phyloP scores from a whole-genome alignment of 2,797 vertebrate genomes.

The Steatocranus sp. region DNA sequence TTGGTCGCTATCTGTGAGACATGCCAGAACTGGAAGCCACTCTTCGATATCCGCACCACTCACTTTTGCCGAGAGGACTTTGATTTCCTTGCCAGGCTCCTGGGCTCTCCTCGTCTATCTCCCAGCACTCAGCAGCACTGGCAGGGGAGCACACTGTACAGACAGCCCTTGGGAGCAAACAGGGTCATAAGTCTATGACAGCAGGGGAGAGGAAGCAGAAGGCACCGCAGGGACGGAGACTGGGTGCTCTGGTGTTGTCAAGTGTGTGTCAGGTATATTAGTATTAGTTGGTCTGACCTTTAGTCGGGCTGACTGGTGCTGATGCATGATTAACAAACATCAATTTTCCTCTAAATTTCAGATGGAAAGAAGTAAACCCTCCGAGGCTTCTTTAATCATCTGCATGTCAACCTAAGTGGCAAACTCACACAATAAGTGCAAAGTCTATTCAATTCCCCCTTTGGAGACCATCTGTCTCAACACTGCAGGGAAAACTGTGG shows the following conservation, averaged over 20 bases:
- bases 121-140: conserved; percentile 34
- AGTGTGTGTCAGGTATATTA: neutral
- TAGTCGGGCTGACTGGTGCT: conserved; percentile 20
- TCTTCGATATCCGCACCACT: conserved; percentile 49
- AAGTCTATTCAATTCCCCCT: neutral
- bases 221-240: neutral
- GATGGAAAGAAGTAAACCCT: neutral
- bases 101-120: conserved; percentile 48
- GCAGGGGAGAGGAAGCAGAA: conserved; percentile 1
- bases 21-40: conserved; percentile 37
- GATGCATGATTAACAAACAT: conserved; percentile 18
- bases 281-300: conserved; percentile 37
- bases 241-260: neutral
- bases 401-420: neutral
- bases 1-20: conserved; percentile 26
- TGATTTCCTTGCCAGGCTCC: conserved; percentile 55
- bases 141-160: neutral
- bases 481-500: neutral
- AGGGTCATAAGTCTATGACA: neutral
- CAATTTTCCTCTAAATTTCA: neutral
- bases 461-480: neutral
- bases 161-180: conserved; percentile 13
- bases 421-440: neutral
- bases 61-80: conserved; percentile 39
- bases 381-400: neutral